Evolutionary conservation across 37 sponge, comb jelly and placozoan genomes (phyloP), one percentile per base, ranked within the genome.

Genomic region (Beroe ovata): DNA sequence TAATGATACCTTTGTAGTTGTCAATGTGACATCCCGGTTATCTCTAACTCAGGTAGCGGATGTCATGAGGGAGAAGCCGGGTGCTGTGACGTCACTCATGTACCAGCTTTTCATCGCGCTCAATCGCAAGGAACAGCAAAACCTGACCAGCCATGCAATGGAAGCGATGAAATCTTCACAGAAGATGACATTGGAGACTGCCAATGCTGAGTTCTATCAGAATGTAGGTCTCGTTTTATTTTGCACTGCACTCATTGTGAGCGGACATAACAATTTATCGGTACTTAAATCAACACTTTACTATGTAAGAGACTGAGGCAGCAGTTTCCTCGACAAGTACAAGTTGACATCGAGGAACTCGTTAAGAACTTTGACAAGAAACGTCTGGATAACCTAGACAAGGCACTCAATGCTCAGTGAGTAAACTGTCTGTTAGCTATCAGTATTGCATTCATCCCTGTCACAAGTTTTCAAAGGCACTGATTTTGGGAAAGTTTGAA

Each of bases 51-150:
- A 95, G 96, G 96, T 93, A 30, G 69, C 90, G 8, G 93, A 94
- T 64, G 60, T 95, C 0, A 95, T 95, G 96, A 88, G 60, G 33
- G 92, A 93, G 88, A 90, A 89, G 41, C 93, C 92, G 32, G 96
- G 96, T 38, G 92, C 90, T 8, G 92, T 95, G 22, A 93, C 93
- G 3, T 71, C 77, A 4, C 72, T 95, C 8, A 84, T 95, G 89
- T 95, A 95, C 64, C 94, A 95, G 71, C 90, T 95, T 41, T 95
- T 91, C 90, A 88, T 95, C 29, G 92, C 93, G 16, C 92, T 95
- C 62, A 93, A 93, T 60, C 91, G 94, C 39, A 95, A 92, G 61
- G 91, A 92, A 88, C 94, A 93, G 42, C 88, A 89, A 0, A 39
- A 93, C 64, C 64, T 95, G 54, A 94, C 92, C 39, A 90, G 91